Base-by-base conservation (phyloP, 2,888 invertebrate genomes). In the Lingula anatina region DNA sequence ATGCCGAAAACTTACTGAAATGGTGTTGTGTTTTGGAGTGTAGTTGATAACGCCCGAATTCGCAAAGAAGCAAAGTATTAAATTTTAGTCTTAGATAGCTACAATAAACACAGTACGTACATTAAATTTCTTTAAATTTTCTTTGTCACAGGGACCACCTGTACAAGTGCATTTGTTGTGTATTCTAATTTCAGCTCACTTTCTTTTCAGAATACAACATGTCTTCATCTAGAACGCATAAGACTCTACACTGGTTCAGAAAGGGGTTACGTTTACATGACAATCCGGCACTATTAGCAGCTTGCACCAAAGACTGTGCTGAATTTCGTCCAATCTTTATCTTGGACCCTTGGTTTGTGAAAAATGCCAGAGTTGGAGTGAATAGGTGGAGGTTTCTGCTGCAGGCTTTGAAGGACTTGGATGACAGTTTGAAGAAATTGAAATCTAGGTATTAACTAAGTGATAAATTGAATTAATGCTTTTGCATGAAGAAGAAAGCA, bases 291-390 rank as follows among this genome's bases (percentile, higher is more conserved):
- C 74, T 91, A 38, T 79, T 81, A 46, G 87, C 87, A 63, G 89
- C 89, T 79, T 89, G 20, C 50, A 31, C 31, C 9, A 81, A 68
- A 5, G 86, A 88, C 9, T 79, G 80, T 37, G 87, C 88, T 0
- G 88, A 89, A 1, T 87, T 89, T 64, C 82, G 90, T 59, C 90
- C 90, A 68, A 84, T 91, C 38, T 91, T 90, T 75, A 84, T 91
- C 50, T 82, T 91, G 46, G 91, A 91, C 74, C 90, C 90, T 0
- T 90, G 90, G 89, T 90, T 90, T 75, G 89, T 89, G 20, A 88
- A 87, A 54, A 86, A 87, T 9, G 88, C 89, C 26, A 89, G 88
- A 70, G 88, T 89, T 46, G 90, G 90, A 52, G 87, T 90, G 59
- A 90, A 90, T 73, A 90, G 64, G 51, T 74, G 61, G 77, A 89